phyloP scores from a whole-genome alignment of 2,888 invertebrate genomes.

The Syritta pipiens region DNA sequence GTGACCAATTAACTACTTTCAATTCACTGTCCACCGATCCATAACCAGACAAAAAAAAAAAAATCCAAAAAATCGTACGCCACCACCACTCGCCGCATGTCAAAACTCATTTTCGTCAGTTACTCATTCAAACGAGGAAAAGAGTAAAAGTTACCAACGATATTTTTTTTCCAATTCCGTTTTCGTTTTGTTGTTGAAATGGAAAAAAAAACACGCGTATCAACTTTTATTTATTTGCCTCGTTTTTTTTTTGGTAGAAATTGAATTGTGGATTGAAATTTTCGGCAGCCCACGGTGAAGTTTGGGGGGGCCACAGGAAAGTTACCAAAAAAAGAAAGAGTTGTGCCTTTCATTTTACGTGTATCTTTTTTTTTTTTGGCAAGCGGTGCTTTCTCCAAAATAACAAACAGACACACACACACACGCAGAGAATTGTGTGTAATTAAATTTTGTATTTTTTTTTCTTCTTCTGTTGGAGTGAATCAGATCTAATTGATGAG shows the following conservation, averaged over 20 bases:
- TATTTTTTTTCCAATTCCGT: conserved; percentile 16
- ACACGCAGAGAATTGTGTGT: neutral
- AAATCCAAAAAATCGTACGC: neutral
- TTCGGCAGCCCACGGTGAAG: conserved; percentile 37
- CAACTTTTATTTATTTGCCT: conserved; percentile 20
- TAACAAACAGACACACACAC: conserved; percentile 2
- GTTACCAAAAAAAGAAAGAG: conserved; percentile 50
- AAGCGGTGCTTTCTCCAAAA: conserved; percentile 49
- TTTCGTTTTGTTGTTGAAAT: conserved; percentile 27
- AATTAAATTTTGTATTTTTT: conserved; percentile 37
- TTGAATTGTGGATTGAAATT: conserved; percentile 51
- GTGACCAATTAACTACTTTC: conserved; percentile 44
- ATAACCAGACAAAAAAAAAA: conserved; percentile 12
- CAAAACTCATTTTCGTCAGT: conserved; percentile 47
- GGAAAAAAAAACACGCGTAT: conserved; percentile 41
- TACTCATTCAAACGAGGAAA: conserved; percentile 47
- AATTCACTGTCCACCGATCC: conserved; percentile 40
- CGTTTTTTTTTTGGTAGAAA: conserved; percentile 38
- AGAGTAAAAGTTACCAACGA: conserved; percentile 50
- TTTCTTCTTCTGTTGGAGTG: too few relatives aligned
- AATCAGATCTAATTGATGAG: conserved; percentile 27
- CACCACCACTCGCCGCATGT: conserved; percentile 25
- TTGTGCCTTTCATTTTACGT: conserved; percentile 37
- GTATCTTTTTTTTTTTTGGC: conserved; percentile 16
- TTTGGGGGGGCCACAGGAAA: conserved; percentile 23